Percentiles rank a stretch among this genome's conserved stretches.
phyloP scores from a whole-genome alignment of 1,140 invertebrate species.

The Lasaia peninsularis region DNA sequence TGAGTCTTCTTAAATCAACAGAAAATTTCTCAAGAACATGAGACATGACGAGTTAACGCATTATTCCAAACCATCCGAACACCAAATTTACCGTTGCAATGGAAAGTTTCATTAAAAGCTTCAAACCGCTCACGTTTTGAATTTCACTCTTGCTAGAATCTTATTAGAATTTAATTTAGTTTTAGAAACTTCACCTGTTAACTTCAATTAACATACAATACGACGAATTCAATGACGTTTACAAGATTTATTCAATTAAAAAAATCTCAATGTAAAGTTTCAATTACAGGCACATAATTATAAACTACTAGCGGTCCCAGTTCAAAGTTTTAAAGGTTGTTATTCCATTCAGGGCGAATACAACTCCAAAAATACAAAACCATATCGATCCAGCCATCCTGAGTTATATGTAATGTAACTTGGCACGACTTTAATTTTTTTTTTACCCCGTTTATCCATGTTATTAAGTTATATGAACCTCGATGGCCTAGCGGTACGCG shows the following conservation, averaged over 20 bases:
- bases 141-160: slow-evolving; percentile 46
- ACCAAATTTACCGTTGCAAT: slow-evolving; percentile 57
- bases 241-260: slow-evolving; percentile 8
- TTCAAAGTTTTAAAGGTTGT: no score
- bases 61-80: slow-evolving; percentile 28
- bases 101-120: slow-evolving; percentile 57
- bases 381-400: no score
- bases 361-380: no score
- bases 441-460: no score
- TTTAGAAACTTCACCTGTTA: slow-evolving; percentile 19
- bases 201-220: slow-evolving; percentile 15
- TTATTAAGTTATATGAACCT: no score
- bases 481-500: no score
- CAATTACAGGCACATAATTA: background rate
- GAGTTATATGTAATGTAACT: no score
- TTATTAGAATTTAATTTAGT: slow-evolving; percentile 44
- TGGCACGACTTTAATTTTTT: no score
- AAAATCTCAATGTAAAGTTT: slow-evolving; percentile 6
- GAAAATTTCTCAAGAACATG: slow-evolving; percentile 38
- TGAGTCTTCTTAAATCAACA: slow-evolving; percentile 38
- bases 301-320: no score
- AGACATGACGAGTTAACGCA: slow-evolving; percentile 39
- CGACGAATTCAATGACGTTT: background rate
- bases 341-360: no score
- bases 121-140: slow-evolving; percentile 42